Evolutionary conservation across 2,888 invertebrate genomes (phyloP).

Genomic region (Lycaena phlaeas): DNA sequence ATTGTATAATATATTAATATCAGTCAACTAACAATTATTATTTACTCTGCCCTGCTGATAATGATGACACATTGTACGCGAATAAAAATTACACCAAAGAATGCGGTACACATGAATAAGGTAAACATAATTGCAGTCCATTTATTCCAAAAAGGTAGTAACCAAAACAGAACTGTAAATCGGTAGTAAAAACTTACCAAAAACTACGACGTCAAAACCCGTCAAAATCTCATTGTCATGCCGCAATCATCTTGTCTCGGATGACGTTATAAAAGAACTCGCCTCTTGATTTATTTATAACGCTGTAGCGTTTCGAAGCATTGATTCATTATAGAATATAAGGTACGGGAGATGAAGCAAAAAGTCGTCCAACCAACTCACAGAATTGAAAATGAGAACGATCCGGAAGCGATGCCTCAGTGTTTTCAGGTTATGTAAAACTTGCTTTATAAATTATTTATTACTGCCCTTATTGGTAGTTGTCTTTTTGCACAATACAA

Average conservation of each 20-base stretch:
- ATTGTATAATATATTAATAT: too few relatives aligned
- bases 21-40: too few relatives aligned
- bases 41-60: too few relatives aligned
- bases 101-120: neutral
- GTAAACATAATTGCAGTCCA: slow-evolving; percentile 7
- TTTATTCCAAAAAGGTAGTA: slow-evolving; percentile 14
- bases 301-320: slow-evolving; percentile 22
- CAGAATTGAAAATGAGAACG: slow-evolving; percentile 35
- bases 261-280: slow-evolving; percentile 27
- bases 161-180: slow-evolving; percentile 17
- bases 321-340: slow-evolving; percentile 29
- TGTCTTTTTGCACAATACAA: slow-evolving; percentile 31
- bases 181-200: slow-evolving; percentile 17
- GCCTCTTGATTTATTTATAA: slow-evolving; percentile 28
- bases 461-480: slow-evolving; percentile 28
- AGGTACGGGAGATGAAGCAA: slow-evolving; percentile 27
- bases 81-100: neutral
- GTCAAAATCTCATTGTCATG: slow-evolving; percentile 27
- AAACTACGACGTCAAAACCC: slow-evolving; percentile 22
- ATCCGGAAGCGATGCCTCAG: slow-evolving; percentile 47
- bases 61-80: too few relatives aligned
- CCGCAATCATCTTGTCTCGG: slow-evolving; percentile 26
- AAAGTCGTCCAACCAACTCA: slow-evolving; percentile 28
- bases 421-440: slow-evolving; percentile 52
- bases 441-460: slow-evolving; percentile 32